Evolutionary conservation across 2,113 vertebrate species (phyloP), one percentile per base, ranked within the genome.

Genomic region (Pelmatolapia mariae): DNA sequence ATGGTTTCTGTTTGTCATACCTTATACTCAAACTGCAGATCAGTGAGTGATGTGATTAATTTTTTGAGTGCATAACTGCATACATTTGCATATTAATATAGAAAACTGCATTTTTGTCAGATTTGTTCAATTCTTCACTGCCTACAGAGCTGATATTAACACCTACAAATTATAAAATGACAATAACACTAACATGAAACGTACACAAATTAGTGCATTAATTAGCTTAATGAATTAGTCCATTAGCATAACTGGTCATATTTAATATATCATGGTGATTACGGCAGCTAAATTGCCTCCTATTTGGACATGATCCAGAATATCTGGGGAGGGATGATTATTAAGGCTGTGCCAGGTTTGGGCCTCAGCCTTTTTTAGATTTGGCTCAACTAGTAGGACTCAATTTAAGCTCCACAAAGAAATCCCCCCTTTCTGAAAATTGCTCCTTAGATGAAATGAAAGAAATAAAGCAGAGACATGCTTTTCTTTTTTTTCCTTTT

Each of bases 251-350:
- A 87, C 79, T 19, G 63, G 73, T 87, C 71, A 18, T 79, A 86
- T 80, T 88, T 85, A 90, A 94, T 84, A 84, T 76, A 91, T 91
- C 78, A 81, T 40, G 81, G 87, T 86, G 87, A 94, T 91, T 89
- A 91, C 71, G 10, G 53, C 45, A 79, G 84, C 89, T 86, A 76
- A 22, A 88, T 61, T 82, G 88, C 31, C 66, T 89, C 78, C 36
- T 81, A 73, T 88, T 89, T 91, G 88, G 88, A 91, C 0, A 12
- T 29, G 45, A 86, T 89, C 89, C 92, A 93, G 86, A 63, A 85
- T 90, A 78, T 85, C 5, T 86, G 81, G 80, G 47, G 26, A 81
- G 47, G 26, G 36, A 89, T 89, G 68, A 91, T 93, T 84, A 91
- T 91, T 84, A 87, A 87, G 83, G 57, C 83, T 10, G n/a, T 63